phyloP scores from a whole-genome alignment of 2,888 invertebrate species.

The Polyommatus iphigenia region DNA sequence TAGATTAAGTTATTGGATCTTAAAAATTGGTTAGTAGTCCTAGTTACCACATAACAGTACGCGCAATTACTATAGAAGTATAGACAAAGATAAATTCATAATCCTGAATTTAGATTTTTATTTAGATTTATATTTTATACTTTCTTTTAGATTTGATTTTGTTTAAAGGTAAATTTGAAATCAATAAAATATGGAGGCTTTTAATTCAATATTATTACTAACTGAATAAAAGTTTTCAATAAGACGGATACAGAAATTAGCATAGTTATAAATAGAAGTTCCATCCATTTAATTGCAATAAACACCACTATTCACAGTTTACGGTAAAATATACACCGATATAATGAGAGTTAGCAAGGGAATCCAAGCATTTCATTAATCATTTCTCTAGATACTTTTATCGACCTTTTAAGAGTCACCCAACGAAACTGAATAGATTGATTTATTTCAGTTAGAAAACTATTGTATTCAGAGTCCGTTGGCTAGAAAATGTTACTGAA shows the following conservation, averaged over 20 bases:
- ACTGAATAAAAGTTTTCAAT: no score
- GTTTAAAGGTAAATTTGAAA: no score
- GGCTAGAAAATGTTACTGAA: not conserved
- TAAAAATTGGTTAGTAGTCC: no score
- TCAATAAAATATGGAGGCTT: no score
- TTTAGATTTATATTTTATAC: no score
- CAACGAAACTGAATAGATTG: not conserved
- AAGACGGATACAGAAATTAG: no score
- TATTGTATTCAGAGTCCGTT: not conserved
- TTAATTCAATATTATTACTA: no score
- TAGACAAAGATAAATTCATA: no score
- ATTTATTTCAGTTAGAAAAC: conserved; percentile 3
- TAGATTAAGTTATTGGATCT: not conserved
- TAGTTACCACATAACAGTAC: no score
- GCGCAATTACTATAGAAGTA: no score
- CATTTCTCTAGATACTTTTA: not conserved
- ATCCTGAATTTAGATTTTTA: no score
- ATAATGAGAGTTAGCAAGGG: not conserved
- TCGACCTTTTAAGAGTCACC: not conserved
- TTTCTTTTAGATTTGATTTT: no score
- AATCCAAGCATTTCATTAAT: not conserved
- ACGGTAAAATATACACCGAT: not conserved
- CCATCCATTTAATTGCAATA: not conserved
- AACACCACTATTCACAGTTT: not conserved
- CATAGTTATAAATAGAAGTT: not conserved